Conservation (phyloP, 2,113 vertebrate species). For the Puma concolor region DNA sequence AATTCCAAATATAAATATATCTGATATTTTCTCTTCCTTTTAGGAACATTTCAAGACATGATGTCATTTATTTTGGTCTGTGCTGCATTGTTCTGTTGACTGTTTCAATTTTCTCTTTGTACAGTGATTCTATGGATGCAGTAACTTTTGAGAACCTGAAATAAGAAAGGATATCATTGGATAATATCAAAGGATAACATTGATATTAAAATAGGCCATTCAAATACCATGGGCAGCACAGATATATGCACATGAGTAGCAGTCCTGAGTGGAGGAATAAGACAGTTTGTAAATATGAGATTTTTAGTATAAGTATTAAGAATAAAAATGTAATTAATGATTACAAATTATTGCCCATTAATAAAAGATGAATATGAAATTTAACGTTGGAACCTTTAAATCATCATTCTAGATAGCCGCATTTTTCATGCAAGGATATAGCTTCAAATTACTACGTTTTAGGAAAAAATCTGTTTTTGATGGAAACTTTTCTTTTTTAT, state of each 20-base stretch:
- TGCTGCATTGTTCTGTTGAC: background rate
- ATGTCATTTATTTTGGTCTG: background rate
- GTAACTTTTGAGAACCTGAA: background rate
- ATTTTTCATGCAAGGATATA: background rate
- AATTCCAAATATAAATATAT: constrained; percentile 44
- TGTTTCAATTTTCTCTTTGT: background rate
- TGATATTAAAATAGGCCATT: background rate
- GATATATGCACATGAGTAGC: background rate
- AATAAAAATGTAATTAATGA: background rate
- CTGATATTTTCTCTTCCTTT: constrained; percentile 11
- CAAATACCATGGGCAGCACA: background rate
- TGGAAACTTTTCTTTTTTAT: background rate
- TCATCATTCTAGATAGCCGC: background rate
- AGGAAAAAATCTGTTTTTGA: background rate
- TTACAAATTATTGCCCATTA: constrained; percentile 2
- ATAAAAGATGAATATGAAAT: background rate
- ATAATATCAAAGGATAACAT: background rate
- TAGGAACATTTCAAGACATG: background rate
- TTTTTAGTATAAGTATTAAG: background rate
- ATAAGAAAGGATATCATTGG: background rate
- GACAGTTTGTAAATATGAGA: background rate
- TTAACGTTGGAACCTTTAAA: background rate
- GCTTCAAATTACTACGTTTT: background rate
- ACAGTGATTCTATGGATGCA: background rate
- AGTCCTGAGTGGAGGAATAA: background rate